These are phyloP conservation scores for Tylochromis polylepis DNA, from an alignment of 2,113 vertebrate species.

Conservation along the genomic window DNA sequence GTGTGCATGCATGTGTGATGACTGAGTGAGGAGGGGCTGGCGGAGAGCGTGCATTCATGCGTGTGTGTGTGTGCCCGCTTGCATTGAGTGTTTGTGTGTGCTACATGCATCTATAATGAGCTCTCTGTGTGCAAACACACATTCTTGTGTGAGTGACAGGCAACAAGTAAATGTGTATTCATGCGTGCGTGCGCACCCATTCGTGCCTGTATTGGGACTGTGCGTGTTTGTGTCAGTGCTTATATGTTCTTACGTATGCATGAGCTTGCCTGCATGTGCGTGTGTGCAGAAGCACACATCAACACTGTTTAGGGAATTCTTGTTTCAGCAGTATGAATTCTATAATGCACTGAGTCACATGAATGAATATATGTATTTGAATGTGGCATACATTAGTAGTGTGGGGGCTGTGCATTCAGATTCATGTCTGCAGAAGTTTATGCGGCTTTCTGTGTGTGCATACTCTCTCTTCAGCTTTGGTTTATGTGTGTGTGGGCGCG, in stretches of 20 bases:
- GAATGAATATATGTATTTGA: not conserved
- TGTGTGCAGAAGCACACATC: constrained; percentile 39
- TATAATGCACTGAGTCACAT: constrained; percentile 13
- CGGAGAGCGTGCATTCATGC: not conserved
- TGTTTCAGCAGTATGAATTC: constrained; percentile 14
- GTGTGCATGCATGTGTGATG: not conserved
- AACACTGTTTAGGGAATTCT: constrained; percentile 26
- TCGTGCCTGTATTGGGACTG: constrained; percentile 26
- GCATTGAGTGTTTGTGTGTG: not conserved
- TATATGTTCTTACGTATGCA: constrained; percentile 44
- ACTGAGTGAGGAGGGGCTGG: not conserved
- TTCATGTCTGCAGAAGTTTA: constrained; percentile 35
- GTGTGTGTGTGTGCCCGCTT: not conserved
- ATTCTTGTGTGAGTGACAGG: not conserved
- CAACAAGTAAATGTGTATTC: not conserved
- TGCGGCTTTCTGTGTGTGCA: constrained; percentile 17
- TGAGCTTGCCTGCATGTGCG: constrained; percentile 25
- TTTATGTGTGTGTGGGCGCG: not conserved
- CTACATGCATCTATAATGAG: constrained; percentile 41
- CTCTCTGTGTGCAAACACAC: not conserved
- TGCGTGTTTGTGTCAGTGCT: not conserved
- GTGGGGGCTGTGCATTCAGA: constrained; percentile 6
- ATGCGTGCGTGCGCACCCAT: constrained; percentile 16
- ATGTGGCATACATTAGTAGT: constrained; percentile 3
- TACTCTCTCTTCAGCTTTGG: constrained; percentile 14